Conservation (phyloP, 2,888 invertebrate genomes). For the Diaphora mendica region DNA sequence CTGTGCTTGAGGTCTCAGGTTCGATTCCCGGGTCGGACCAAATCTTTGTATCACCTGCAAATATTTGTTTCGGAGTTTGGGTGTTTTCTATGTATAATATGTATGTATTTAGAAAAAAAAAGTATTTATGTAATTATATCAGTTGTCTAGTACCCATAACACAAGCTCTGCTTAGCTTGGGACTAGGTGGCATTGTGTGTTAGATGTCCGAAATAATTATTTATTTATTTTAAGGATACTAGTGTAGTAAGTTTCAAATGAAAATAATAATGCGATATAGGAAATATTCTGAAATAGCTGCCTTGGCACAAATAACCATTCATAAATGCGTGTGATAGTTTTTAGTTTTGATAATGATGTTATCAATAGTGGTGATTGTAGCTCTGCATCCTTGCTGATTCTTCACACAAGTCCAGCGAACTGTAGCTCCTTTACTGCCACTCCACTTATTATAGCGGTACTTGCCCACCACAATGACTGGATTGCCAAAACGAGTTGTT, state of each 20-base stretch:
- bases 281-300: neutral
- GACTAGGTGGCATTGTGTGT: too few species aligned
- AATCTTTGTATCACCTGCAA: too few species aligned
- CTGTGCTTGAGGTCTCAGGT: too few species aligned
- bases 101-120: too few species aligned
- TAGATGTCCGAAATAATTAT: too few species aligned
- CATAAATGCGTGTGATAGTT: conserved; percentile 55
- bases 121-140: too few species aligned
- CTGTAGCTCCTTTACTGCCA: conserved; percentile 48
- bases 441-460: conserved; percentile 58
- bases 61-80: too few species aligned
- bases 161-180: too few species aligned
- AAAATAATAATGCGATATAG: neutral
- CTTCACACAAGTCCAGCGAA: conserved; percentile 60
- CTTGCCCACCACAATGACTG: conserved; percentile 65
- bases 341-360: conserved; percentile 50
- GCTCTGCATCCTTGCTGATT: conserved; percentile 57
- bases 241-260: neutral
- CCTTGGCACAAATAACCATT: conserved; percentile 5
- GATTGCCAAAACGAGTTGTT: conserved; percentile 70
- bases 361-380: conserved; percentile 57
- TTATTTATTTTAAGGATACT: too few species aligned
- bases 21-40: too few species aligned
- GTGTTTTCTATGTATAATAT: too few species aligned
- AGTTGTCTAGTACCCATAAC: too few species aligned